Percentiles rank a stretch among this genome's conserved stretches.
These are phyloP conservation scores for Lagorchestes hirsutus DNA, from an alignment of 2,797 vertebrate species.

Conservation along the genomic window DNA sequence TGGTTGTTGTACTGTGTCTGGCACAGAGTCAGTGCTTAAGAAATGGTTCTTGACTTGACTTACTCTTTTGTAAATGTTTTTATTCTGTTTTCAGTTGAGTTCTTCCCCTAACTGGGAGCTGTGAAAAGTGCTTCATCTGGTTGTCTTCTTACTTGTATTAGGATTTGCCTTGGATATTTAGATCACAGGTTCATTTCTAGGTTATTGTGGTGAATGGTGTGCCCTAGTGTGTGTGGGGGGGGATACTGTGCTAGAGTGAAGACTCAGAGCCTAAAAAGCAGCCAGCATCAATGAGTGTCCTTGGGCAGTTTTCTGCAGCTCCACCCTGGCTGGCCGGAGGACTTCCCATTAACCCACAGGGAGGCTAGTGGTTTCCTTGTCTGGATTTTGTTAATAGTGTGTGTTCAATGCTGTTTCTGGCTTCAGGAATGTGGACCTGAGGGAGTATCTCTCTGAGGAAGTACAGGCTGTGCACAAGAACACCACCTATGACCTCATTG, in stretches of 20 bases:
- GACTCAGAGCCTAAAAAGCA: neutral
- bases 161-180: neutral
- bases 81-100: neutral
- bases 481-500: conserved; percentile 96
- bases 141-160: neutral
- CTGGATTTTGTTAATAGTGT: neutral
- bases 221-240: neutral
- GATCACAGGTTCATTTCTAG: neutral
- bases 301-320: neutral
- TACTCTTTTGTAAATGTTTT: neutral
- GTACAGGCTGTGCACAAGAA: conserved; percentile 91
- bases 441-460: conserved; percentile 97
- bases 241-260: too few species aligned
- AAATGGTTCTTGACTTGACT: neutral
- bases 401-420: neutral
- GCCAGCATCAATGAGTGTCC: neutral
- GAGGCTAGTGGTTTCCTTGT: too few species aligned
- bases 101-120: neutral
- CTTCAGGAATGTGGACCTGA: conserved; percentile 94
- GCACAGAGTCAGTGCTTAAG: neutral
- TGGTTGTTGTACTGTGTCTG: neutral
- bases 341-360: too few species aligned
- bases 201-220: neutral
- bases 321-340: too few species aligned
- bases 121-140: neutral